Conservation (phyloP, 2,888 invertebrate species). For the Diaphora mendica region DNA sequence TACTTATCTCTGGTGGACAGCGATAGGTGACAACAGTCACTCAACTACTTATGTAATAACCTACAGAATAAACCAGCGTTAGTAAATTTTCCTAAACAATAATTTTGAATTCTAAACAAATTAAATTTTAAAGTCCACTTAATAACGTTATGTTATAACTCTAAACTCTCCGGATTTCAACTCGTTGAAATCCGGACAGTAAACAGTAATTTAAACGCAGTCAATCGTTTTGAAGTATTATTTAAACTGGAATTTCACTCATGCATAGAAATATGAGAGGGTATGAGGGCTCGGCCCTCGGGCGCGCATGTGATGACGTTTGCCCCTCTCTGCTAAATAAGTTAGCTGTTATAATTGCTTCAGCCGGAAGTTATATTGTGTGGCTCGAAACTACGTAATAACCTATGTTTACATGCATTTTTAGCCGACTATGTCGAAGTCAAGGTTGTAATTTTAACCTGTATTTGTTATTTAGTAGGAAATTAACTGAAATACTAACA, state of each 20-base stretch:
- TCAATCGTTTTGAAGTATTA: constrained; percentile 41
- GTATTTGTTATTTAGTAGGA: neutral
- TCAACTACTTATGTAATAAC: too few species aligned
- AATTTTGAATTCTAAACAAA: neutral
- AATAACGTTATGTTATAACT: neutral
- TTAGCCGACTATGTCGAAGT: neutral
- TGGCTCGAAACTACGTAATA: constrained; percentile 17
- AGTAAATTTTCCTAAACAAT: too few species aligned
- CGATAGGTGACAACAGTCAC: too few species aligned
- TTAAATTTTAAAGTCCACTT: neutral
- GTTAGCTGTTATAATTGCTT: constrained; percentile 46
- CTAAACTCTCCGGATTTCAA: too few species aligned
- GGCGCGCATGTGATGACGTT: constrained; percentile 39
- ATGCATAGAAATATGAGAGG: constrained; percentile 59
- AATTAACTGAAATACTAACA: neutral
- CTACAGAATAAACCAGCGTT: too few species aligned
- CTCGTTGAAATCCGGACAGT: constrained; percentile 4
- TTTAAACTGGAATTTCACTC: constrained; percentile 54
- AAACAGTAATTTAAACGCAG: constrained; percentile 48
- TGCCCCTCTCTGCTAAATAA: constrained; percentile 43
- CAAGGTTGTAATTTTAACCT: neutral
- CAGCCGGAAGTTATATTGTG: constrained; percentile 22
- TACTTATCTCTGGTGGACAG: too few species aligned
- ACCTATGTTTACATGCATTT: constrained; percentile 6
- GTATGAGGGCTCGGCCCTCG: constrained; percentile 25